Conservation (phyloP, 2,113 vertebrate genomes). For the Penelope pileata region DNA sequence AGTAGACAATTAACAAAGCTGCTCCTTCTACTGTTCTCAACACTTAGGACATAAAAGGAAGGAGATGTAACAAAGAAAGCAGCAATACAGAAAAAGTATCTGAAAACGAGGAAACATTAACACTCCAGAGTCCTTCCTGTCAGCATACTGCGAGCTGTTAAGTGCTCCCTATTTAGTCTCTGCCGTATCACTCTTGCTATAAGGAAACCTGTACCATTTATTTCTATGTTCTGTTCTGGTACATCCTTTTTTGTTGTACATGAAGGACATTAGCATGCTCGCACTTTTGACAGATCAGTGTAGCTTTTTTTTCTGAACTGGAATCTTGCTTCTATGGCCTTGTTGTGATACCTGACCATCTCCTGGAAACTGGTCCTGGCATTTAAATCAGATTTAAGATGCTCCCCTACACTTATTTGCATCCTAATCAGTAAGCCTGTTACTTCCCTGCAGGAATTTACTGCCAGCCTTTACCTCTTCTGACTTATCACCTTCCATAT, state of each 20-base stretch:
- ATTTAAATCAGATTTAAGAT: slow-evolving; percentile 38
- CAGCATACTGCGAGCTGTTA: neutral
- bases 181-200: neutral
- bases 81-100: neutral
- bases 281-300: neutral
- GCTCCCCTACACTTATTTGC: neutral
- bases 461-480: neutral
- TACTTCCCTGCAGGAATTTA: neutral
- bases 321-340: neutral
- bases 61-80: neutral
- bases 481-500: neutral
- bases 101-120: neutral
- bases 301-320: neutral
- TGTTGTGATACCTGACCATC: neutral
- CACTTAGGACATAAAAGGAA: neutral
- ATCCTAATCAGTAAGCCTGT: slow-evolving; percentile 1
- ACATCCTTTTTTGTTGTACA: neutral
- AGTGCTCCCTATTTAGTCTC: neutral
- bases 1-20: neutral
- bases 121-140: neutral
- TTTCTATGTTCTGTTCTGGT: neutral
- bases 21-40: neutral
- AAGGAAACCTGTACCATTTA: rapidly evolving
- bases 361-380: neutral
- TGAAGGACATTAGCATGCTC: neutral